phyloP scores from a whole-genome alignment of 2,113 vertebrate species.

The Thamnaconus septentrionalis region DNA sequence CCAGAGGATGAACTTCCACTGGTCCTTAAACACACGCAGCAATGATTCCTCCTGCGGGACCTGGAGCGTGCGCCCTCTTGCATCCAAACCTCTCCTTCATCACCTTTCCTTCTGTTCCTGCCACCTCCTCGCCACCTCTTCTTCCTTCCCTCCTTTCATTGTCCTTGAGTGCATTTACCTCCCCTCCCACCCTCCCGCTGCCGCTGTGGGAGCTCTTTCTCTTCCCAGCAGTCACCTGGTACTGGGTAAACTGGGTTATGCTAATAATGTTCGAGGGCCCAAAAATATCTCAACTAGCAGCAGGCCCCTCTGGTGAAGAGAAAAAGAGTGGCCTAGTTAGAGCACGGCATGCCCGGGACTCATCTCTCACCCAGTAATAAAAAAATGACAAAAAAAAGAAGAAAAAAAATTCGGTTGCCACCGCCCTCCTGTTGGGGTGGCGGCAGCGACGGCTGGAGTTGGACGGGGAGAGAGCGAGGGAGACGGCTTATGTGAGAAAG shows the following conservation, averaged over 20 bases:
- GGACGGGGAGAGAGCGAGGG: constrained; percentile 28
- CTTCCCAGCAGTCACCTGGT: constrained; percentile 66
- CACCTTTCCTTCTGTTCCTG: constrained; percentile 15
- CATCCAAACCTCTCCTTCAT: constrained; percentile 5
- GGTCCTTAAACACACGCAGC: not conserved
- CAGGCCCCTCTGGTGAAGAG: constrained; percentile 33
- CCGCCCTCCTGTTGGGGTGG: constrained; percentile 35
- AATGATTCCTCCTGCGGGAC: not conserved
- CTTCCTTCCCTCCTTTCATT: constrained; percentile 18
- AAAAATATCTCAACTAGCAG: constrained; percentile 58
- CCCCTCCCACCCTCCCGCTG: constrained; percentile 1
- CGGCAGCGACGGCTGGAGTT: constrained; percentile 28
- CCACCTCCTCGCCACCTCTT: not conserved
- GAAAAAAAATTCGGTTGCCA: constrained; percentile 14
- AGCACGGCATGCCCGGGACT: constrained; percentile 31
- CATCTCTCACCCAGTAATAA: no score
- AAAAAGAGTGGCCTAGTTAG: constrained; percentile 63
- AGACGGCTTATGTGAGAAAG: constrained; percentile 60
- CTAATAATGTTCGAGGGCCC: constrained; percentile 69
- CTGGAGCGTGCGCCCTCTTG: constrained; percentile 5
- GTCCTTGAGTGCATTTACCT: constrained; percentile 49
- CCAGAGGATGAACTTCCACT: not conserved
- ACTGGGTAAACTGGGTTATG: constrained; percentile 73
- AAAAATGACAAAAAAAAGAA: no score
- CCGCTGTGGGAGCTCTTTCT: constrained; percentile 46